These are phyloP conservation scores for Hypothenemus hampei DNA, from an alignment of 1,140 invertebrate genomes.

Conservation along the genomic window DNA sequence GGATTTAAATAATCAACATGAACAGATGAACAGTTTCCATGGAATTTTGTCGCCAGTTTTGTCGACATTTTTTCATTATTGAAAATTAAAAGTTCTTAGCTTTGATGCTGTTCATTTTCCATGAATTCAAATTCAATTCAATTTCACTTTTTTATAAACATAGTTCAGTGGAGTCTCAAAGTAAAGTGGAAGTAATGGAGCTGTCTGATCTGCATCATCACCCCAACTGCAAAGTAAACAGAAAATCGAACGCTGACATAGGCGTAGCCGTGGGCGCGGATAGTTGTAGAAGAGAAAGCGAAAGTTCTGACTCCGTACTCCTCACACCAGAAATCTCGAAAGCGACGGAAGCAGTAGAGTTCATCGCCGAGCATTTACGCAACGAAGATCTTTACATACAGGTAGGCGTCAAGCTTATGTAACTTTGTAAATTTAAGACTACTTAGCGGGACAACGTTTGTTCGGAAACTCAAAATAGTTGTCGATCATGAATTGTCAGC, in stretches of 20 bases:
- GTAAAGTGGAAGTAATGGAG: conserved; percentile 90
- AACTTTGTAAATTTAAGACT: neutral
- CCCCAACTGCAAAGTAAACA: conserved; percentile 92
- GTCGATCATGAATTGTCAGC: no score
- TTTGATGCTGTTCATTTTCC: no score
- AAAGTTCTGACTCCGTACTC: conserved; percentile 84
- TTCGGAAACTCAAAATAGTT: no score
- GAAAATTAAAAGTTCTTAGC: no score
- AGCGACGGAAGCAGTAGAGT: conserved; percentile 95
- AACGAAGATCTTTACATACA: conserved; percentile 97
- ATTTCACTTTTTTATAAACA: no score
- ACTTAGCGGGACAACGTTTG: no score
- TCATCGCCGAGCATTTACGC: conserved; percentile 95
- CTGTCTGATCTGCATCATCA: conserved; percentile 91
- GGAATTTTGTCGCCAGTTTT: no score
- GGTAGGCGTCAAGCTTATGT: conserved; percentile 45
- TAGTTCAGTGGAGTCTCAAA: conserved; percentile 51
- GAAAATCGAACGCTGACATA: conserved; percentile 63
- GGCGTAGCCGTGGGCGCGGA: conserved; percentile 60
- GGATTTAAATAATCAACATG: no score
- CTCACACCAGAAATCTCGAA: conserved; percentile 89
- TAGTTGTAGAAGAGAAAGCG: conserved; percentile 72
- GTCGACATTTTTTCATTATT: no score
- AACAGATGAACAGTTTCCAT: no score
- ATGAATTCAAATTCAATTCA: no score